Percentiles rank a stretch among this genome's conserved stretches.
Evolutionary conservation across 2,888 invertebrate genomes (phyloP).

Genomic region (Caenorhabditis angaria): DNA sequence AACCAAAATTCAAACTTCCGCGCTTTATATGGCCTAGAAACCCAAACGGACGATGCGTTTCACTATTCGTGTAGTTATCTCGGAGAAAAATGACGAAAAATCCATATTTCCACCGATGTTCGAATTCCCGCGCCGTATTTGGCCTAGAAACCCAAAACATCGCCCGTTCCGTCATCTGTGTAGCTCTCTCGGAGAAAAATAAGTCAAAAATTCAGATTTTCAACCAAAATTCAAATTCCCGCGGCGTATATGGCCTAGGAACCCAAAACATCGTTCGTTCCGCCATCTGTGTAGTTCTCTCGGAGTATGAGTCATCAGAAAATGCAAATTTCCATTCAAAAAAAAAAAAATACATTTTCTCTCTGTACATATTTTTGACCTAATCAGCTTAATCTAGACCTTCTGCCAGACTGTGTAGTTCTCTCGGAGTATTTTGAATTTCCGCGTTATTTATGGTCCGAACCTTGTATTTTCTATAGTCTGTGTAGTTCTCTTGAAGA

Average conservation of each 20-base stretch:
- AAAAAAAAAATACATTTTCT: not conserved
- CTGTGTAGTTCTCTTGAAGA: too few species aligned
- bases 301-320: not conserved
- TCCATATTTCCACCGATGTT: too few species aligned
- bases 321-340: too few species aligned
- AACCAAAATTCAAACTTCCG: too few species aligned
- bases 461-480: too few species aligned
- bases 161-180: constrained; percentile 9
- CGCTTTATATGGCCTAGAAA: not conserved
- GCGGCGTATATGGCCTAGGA: not conserved
- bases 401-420: too few species aligned
- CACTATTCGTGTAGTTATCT: not conserved
- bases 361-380: constrained; percentile 19
- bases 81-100: not conserved
- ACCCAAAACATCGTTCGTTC: constrained; percentile 8
- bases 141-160: constrained; percentile 12
- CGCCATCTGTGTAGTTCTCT: constrained; percentile 9
- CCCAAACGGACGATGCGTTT: not conserved
- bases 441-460: too few species aligned
- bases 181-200: not conserved
- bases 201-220: not conserved
- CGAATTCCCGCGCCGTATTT: not conserved
- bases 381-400: constrained; percentile 17
- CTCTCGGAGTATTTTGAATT: too few species aligned
- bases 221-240: too few species aligned